Base-by-base conservation (phyloP, 2,888 invertebrate genomes). In the Tigriopus californicus region DNA sequence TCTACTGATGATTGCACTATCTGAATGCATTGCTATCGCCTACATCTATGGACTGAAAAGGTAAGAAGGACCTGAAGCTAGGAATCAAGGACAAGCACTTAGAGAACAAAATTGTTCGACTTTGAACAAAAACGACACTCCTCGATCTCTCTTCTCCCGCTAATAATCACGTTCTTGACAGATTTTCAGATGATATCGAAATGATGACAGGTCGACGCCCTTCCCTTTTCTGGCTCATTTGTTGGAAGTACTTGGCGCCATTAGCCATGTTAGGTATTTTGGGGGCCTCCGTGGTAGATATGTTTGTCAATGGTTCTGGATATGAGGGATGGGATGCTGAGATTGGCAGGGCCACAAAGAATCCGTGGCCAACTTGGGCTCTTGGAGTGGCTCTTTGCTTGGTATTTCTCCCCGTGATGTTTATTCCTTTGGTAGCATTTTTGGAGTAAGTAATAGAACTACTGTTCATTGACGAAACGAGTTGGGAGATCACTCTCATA, bases 181-280 rank as follows among this genome's bases (percentile, higher is more conserved):
- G 88, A 72, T 91, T 91, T 70, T 85, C 88, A 3, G 88, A 91
- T 68, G 92, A 92, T 70, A 89, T 92, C 63, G 88, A 92, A 72
- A 76, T 88, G 72, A 94, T 94, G 92, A 91, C 90, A 1, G 91
- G 92, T 2, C 80, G 80, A 51, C 77, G 89, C 24, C 90, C 91
- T 0, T 83, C 84, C 0, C 75, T 85, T 41, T 94, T 90, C 71
- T 92, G 91, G 91, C 75, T 88, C 68, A 80, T 90, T 65, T 92
- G 90, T 72, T 94, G 92, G 92, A 88, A 91, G 71, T 92, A 90
- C 69, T 73, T 92, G 12, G 88, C 90, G 1, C 92, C 92, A 0
- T 68, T 83, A 61, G 88, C 89, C 0, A 91, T 91, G 90, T 71
- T 89, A 41, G 80, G 83, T 51, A 90, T 91, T 67, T 73, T 91